These are phyloP conservation scores for Cynopterus brachyotis DNA, from an alignment of 2,113 vertebrate species.

Conservation along the genomic window DNA sequence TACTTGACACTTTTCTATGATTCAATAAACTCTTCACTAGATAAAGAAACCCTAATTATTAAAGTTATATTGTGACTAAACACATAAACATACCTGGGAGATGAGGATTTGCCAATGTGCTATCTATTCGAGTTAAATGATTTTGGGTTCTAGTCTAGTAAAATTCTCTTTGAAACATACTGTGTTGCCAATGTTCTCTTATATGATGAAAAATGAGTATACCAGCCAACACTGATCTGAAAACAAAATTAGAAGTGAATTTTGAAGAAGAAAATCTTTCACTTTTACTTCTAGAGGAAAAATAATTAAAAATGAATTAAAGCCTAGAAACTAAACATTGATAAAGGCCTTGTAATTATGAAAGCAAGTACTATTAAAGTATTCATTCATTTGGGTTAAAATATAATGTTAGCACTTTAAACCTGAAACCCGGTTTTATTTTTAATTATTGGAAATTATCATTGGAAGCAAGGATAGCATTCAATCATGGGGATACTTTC, in stretches of 20 bases:
- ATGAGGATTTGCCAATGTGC: background rate
- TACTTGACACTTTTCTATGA: background rate
- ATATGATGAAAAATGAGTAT: constrained; percentile 48
- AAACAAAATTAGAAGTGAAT: constrained; percentile 64
- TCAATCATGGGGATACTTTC: background rate
- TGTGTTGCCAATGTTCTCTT: constrained; percentile 54
- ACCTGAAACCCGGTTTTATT: background rate
- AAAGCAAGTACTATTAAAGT: background rate
- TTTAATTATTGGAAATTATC: background rate
- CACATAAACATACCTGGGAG: background rate
- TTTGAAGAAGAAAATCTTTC: background rate
- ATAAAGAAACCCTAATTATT: background rate
- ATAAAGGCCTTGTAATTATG: background rate
- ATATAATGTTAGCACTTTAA: background rate
- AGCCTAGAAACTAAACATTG: background rate
- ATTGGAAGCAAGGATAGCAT: background rate
- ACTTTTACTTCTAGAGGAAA: background rate
- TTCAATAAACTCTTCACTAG: background rate
- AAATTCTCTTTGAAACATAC: constrained; percentile 34
- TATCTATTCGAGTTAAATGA: constrained; percentile 38
- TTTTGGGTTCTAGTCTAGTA: background rate
- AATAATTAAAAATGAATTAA: constrained; percentile 49
- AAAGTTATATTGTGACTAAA: constrained; percentile 29
- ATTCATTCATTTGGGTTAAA: background rate
- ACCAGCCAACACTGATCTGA: constrained; percentile 2